These are phyloP conservation scores for Elephas maximus DNA, from an alignment of 2,113 vertebrate species.

Conservation along the genomic window DNA sequence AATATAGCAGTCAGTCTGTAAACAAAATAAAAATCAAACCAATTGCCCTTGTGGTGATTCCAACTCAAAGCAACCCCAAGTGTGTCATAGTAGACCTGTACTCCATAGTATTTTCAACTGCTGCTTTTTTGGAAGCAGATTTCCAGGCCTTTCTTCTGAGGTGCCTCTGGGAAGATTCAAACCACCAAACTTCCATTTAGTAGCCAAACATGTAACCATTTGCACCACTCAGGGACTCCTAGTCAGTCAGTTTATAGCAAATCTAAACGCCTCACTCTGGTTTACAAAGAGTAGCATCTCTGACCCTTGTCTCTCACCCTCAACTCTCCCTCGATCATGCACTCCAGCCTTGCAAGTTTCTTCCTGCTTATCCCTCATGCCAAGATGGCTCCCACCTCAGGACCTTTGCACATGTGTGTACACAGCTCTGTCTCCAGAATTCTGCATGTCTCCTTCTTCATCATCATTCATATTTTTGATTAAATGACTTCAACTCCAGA, in stretches of 20 bases:
- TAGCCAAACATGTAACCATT: not conserved
- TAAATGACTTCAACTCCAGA: not conserved
- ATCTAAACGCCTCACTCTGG: not conserved
- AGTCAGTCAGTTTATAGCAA: not conserved
- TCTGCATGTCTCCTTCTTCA: not conserved
- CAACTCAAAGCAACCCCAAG: not conserved
- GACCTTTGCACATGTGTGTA: not conserved
- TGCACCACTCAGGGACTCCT: not conserved
- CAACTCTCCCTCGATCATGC: not conserved
- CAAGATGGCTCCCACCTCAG: no score
- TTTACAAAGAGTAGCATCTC: rapidly evolving
- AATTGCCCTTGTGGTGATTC: no score
- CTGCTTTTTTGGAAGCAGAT: not conserved
- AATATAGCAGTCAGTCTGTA: not conserved
- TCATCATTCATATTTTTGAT: not conserved
- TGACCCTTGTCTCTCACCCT: not conserved
- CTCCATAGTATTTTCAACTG: not conserved
- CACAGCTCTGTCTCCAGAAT: not conserved
- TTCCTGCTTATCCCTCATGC: not conserved
- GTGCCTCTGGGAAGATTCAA: not conserved
- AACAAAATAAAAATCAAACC: no score
- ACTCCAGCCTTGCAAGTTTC: not conserved
- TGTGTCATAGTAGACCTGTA: not conserved
- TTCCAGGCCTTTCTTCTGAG: not conserved
- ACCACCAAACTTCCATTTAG: not conserved